phyloP scores from a whole-genome alignment of 2,113 vertebrate species.

The Sturnira hondurensis region DNA sequence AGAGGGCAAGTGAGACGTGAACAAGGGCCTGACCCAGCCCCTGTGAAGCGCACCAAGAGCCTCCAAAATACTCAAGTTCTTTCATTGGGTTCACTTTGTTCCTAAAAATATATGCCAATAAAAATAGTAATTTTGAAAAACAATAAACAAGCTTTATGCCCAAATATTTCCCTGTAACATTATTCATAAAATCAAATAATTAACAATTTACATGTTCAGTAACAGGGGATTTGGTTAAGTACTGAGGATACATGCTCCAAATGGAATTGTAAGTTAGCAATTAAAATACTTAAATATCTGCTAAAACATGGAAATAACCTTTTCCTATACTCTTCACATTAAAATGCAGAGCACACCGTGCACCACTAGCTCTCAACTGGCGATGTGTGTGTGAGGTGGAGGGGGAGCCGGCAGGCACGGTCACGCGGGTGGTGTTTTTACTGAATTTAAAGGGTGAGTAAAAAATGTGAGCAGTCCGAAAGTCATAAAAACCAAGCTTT shows the following conservation, averaged over 20 bases:
- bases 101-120: neutral
- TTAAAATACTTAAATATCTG: neutral
- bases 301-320: neutral
- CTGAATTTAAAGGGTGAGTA: neutral
- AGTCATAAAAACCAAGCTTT: neutral
- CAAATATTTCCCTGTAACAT: neutral
- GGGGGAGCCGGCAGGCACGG: no score
- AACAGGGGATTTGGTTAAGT: neutral
- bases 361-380: neutral
- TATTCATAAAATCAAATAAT: neutral
- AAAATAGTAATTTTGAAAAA: neutral
- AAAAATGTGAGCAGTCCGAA: neutral
- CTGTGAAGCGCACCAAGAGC: neutral
- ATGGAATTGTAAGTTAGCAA: neutral
- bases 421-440: neutral
- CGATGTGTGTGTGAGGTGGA: accelerated
- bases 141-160: neutral
- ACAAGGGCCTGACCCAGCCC: neutral
- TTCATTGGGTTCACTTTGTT: neutral
- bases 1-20: neutral
- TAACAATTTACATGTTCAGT: neutral
- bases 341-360: neutral
- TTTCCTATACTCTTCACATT: neutral
- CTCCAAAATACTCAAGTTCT: neutral
- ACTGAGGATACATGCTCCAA: neutral